Evolutionary conservation across 2,113 vertebrate genomes (phyloP).

Genomic region (Neofelis nebulosa): DNA sequence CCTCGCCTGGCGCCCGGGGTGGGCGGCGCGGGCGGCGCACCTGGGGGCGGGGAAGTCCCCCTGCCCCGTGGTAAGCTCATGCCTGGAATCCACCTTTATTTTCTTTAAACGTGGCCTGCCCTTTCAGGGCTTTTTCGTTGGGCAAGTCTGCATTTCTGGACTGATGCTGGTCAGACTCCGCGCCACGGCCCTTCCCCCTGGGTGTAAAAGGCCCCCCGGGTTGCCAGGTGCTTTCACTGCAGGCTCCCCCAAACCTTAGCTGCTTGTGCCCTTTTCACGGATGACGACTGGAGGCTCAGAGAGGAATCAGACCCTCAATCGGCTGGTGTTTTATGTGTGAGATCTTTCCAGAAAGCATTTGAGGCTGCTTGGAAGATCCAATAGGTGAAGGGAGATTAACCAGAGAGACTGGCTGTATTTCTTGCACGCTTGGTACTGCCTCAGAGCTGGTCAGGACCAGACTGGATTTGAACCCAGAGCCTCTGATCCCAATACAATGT

Average conservation of each 20-base stretch:
- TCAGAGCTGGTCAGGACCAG: background rate
- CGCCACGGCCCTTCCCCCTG: background rate
- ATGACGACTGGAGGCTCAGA: background rate
- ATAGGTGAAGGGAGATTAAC: background rate
- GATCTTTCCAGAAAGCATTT: background rate
- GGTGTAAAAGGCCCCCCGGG: background rate
- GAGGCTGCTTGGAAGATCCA: background rate
- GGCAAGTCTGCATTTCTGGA: constrained; percentile 8
- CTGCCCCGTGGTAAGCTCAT: background rate
- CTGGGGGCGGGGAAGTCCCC: constrained; percentile 21
- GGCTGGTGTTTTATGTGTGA: background rate
- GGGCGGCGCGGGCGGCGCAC: constrained; percentile 68
- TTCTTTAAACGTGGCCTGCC: background rate
- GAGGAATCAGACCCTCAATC: background rate
- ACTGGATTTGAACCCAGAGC: background rate
- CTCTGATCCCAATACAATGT: background rate
- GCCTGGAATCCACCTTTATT: constrained; percentile 13
- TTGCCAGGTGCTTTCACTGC: background rate
- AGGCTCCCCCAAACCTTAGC: background rate
- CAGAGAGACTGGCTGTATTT: background rate
- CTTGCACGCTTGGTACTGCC: too few relatives aligned
- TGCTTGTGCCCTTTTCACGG: background rate
- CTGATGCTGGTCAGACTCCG: background rate
- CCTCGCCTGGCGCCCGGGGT: constrained; percentile 6
- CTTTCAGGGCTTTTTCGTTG: background rate